A percentile compares a stretch with the other conserved stretches of the same genome.
Conservation (phyloP, 2,888 invertebrate genomes). For the Dendrolimus pini region DNA sequence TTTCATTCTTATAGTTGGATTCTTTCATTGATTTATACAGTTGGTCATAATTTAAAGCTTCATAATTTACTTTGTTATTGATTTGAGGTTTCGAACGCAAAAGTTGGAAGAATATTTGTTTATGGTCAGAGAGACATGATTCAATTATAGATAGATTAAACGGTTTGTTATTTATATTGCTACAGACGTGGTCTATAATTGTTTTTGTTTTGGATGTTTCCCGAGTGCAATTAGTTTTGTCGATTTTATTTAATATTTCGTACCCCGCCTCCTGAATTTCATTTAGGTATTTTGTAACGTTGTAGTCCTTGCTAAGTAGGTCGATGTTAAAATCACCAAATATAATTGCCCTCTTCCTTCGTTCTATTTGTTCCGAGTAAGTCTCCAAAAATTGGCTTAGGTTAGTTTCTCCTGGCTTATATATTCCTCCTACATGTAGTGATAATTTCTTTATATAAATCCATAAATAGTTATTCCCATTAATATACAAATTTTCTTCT, state of each 20-base stretch:
- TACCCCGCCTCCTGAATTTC: slow-evolving; percentile 6
- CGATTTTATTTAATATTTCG: slow-evolving; percentile 10
- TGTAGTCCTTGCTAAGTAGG: not conserved
- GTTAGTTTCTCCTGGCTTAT: not conserved
- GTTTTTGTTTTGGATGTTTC: slow-evolving; percentile 7
- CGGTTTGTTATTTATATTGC: slow-evolving; percentile 8
- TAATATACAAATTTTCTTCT: too few species aligned
- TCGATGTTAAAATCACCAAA: slow-evolving; percentile 11
- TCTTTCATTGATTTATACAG: slow-evolving; percentile 6
- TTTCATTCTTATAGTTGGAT: not conserved
- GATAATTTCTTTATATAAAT: too few species aligned
- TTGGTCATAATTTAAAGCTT: slow-evolving; percentile 14
- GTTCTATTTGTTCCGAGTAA: slow-evolving; percentile 2
- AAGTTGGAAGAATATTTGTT: too few species aligned
- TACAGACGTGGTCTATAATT: slow-evolving; percentile 13
- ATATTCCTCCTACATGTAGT: too few species aligned
- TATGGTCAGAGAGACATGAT: not conserved
- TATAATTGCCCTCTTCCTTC: slow-evolving; percentile 3
- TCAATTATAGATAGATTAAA: slow-evolving; percentile 12
- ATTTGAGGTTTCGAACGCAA: slow-evolving; percentile 2
- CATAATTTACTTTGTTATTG: slow-evolving; percentile 8
- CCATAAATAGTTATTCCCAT: too few species aligned
- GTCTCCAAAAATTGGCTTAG: slow-evolving; percentile 1
- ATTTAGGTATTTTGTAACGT: not conserved
- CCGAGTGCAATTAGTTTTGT: slow-evolving; percentile 10